Conservation (phyloP, 2,888 invertebrate genomes). For the Apodemia zela region DNA sequence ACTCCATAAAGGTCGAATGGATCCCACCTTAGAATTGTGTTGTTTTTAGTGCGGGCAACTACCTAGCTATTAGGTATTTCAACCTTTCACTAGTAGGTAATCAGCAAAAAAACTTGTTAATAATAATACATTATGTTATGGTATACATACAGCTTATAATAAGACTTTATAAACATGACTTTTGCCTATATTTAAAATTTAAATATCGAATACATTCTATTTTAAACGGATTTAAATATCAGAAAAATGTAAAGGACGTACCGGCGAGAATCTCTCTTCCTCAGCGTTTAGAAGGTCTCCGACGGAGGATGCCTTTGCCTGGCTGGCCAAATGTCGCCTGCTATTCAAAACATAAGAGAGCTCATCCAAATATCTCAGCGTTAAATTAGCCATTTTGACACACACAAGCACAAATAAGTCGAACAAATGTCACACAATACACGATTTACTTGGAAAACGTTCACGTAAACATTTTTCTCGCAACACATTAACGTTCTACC, state of each 20-base stretch:
- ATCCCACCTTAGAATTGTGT: conserved; percentile 25
- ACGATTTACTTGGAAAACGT: conserved; percentile 29
- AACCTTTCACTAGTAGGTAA: conserved; percentile 29
- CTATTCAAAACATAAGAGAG: conserved; percentile 71
- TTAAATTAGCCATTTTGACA: conserved; percentile 65
- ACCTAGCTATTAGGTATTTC: conserved; percentile 11
- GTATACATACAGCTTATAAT: background rate
- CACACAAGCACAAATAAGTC: conserved; percentile 30
- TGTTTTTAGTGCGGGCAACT: conserved; percentile 22
- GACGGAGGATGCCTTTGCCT: conserved; percentile 72
- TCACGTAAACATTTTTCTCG: conserved; percentile 50
- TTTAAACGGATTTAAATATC: conserved; percentile 13
- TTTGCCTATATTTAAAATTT: background rate
- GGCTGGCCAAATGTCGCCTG: conserved; percentile 60
- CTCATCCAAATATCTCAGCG: conserved; percentile 75
- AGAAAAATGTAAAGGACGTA: conserved; percentile 37
- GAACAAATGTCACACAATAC: conserved; percentile 28
- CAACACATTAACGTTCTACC: conserved; percentile 35
- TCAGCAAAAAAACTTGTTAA: background rate
- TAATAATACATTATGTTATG: background rate
- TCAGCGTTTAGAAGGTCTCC: conserved; percentile 72
- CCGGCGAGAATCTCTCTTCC: conserved; percentile 65
- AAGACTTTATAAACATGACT: background rate
- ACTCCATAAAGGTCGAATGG: conserved; percentile 33
- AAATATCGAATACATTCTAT: background rate